phyloP scores from a whole-genome alignment of 2,797 vertebrate species.

The Novumbra hubbsi region DNA sequence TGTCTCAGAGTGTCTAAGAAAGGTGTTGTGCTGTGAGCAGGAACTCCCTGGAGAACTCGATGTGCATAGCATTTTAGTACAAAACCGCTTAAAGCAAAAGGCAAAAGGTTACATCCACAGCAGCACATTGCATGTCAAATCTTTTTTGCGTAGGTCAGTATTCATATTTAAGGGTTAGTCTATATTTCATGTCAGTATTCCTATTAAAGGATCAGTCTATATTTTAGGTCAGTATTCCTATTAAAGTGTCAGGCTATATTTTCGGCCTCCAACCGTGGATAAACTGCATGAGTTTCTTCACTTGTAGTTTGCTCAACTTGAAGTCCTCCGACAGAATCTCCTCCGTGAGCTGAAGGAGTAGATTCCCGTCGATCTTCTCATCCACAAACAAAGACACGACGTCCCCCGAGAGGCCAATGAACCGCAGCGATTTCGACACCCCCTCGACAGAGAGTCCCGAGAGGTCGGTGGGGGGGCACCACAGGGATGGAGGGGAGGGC shows the following conservation, averaged over 20 bases:
- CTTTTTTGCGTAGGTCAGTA: neutral
- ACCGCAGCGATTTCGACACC: slow-evolving; percentile 90
- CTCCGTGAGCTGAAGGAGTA: slow-evolving; percentile 93
- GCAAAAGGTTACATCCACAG: slow-evolving; percentile 1
- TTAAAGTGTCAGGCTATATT: slow-evolving; percentile 70
- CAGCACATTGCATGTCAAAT: neutral
- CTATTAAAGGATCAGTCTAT: slow-evolving; percentile 54
- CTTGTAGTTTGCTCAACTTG: slow-evolving; percentile 95
- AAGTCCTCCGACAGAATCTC: slow-evolving; percentile 98
- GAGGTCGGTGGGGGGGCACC: slow-evolving; percentile 87
- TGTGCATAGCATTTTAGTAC: slow-evolving; percentile 60
- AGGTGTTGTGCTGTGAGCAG: slow-evolving; percentile 34
- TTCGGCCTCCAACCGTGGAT: slow-evolving; percentile 98
- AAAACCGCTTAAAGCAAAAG: slow-evolving; percentile 40
- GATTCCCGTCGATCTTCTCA: slow-evolving; percentile 96
- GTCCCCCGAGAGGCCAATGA: slow-evolving; percentile 93
- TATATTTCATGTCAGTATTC: too few species aligned
- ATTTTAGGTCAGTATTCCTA: slow-evolving; percentile 64
- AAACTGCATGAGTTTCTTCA: slow-evolving; percentile 98
- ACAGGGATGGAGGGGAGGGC: slow-evolving; percentile 58
- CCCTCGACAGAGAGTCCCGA: slow-evolving; percentile 92
- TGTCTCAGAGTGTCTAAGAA: slow-evolving; percentile 14
- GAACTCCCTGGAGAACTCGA: slow-evolving; percentile 32
- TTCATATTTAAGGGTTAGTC: neutral
- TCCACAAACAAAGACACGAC: slow-evolving; percentile 86